These are phyloP conservation scores for Bradypus variegatus DNA, from an alignment of 2,797 vertebrate genomes.

Conservation along the genomic window DNA sequence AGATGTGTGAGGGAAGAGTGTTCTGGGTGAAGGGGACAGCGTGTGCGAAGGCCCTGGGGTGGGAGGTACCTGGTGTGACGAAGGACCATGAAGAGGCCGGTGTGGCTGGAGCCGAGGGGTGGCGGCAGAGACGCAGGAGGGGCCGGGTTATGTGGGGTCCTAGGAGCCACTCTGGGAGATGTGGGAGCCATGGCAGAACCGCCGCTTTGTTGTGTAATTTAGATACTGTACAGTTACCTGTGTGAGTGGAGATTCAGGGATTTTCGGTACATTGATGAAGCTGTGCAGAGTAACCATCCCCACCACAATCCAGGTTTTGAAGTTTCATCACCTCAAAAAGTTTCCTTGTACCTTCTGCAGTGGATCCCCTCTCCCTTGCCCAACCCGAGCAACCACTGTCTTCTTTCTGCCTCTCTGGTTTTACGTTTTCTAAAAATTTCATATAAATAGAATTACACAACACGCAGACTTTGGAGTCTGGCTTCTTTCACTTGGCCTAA, in stretches of 20 bases:
- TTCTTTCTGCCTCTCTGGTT: background rate
- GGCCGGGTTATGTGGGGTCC: background rate
- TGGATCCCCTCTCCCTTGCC: background rate
- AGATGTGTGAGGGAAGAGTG: background rate
- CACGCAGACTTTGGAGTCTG: background rate
- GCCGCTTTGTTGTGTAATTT: background rate
- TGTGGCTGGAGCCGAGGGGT: background rate
- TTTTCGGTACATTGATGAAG: background rate
- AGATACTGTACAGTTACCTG: background rate
- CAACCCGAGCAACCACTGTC: no score
- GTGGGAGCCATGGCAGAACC: background rate
- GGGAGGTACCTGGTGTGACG: background rate
- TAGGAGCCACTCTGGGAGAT: background rate
- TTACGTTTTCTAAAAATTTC: background rate
- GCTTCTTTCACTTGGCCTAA: no score
- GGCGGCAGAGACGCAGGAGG: background rate
- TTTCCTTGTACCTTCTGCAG: background rate
- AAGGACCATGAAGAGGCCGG: background rate
- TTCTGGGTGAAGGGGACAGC: background rate
- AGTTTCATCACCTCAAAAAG: background rate
- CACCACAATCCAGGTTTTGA: background rate
- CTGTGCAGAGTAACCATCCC: accelerated
- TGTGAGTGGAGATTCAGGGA: background rate
- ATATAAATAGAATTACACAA: background rate
- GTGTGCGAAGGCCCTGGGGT: background rate